phyloP scores from a whole-genome alignment of 2,113 vertebrate species.

The Sula dactylatra region DNA sequence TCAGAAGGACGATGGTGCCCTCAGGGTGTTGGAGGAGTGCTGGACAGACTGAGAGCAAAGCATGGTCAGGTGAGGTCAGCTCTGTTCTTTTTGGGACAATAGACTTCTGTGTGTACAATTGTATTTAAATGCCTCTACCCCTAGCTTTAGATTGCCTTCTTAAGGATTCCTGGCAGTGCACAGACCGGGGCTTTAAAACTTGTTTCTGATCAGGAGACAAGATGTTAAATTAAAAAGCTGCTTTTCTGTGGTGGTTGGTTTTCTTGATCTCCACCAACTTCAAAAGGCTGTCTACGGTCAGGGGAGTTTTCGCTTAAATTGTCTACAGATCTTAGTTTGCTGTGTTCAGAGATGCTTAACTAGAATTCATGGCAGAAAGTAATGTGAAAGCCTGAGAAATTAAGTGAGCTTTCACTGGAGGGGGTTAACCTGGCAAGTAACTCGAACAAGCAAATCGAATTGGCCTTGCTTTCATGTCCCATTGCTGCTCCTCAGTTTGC shows the following conservation, averaged over 20 bases:
- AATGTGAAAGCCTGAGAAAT: conserved; percentile 10
- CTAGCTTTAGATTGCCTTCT: not conserved
- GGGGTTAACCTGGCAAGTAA: not conserved
- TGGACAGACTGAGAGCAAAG: not conserved
- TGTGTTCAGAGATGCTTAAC: conserved; percentile 15
- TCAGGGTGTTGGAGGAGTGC: accelerated
- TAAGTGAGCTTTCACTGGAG: not conserved
- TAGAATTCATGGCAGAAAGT: not conserved
- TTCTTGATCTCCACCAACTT: conserved; percentile 34
- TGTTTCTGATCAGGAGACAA: not conserved
- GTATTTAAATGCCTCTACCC: not conserved
- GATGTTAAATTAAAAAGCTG: conserved; percentile 47
- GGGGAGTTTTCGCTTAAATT: conserved; percentile 34
- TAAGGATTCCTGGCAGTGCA: not conserved
- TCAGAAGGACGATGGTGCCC: not conserved
- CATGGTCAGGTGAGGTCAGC: not conserved
- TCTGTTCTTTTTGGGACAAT: not conserved
- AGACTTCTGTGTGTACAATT: accelerated
- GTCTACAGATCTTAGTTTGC: conserved; percentile 20
- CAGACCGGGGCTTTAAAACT: not conserved
- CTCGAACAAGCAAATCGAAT: not conserved
- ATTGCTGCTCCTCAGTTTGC: not conserved
- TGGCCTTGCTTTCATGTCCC: not conserved
- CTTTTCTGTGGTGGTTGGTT: conserved; percentile 19
- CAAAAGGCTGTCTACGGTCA: conserved; percentile 32